phyloP scores from a whole-genome alignment of 1,140 invertebrate species.

The Drosophila saltans region DNA sequence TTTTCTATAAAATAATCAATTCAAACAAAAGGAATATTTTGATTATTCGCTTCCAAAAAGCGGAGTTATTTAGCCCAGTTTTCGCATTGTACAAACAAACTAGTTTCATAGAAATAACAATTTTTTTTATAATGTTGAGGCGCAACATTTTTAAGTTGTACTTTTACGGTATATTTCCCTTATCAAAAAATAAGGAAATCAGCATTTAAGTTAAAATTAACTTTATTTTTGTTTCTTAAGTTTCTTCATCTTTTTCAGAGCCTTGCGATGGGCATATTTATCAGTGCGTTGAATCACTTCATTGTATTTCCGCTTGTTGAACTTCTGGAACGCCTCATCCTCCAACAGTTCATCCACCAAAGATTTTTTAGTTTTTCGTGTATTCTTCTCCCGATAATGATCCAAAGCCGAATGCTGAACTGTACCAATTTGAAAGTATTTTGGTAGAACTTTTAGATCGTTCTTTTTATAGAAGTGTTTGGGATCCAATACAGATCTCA shows the following conservation, averaged over 20 bases:
- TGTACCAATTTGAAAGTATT: conserved; percentile 95
- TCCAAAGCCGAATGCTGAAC: conserved; percentile 89
- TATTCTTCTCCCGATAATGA: conserved; percentile 90
- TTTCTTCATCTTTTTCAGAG: conserved; percentile 79
- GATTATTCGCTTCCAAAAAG: too few species aligned
- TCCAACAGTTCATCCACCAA: conserved; percentile 96
- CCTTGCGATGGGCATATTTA: conserved; percentile 83
- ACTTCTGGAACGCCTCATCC: conserved; percentile 94
- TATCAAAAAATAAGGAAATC: too few species aligned
- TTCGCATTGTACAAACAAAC: too few species aligned
- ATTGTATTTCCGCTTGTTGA: conserved; percentile 92
- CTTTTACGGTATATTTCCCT: too few species aligned
- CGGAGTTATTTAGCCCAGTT: too few species aligned
- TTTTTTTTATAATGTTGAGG: too few species aligned
- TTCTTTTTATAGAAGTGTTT: conserved; percentile 98
- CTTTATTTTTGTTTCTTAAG: conserved; percentile 73
- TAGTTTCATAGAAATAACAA: too few species aligned
- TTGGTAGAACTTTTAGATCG: conserved; percentile 92
- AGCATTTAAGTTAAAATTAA: background rate
- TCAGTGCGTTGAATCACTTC: conserved; percentile 90
- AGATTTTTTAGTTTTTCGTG: conserved; percentile 94
- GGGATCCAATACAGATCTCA: conserved; percentile 95
- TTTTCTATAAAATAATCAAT: too few species aligned
- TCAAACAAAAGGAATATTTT: too few species aligned
- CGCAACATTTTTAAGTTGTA: too few species aligned